These are phyloP conservation scores for Hesperia comma DNA, from an alignment of 2,888 invertebrate species.

Conservation along the genomic window DNA sequence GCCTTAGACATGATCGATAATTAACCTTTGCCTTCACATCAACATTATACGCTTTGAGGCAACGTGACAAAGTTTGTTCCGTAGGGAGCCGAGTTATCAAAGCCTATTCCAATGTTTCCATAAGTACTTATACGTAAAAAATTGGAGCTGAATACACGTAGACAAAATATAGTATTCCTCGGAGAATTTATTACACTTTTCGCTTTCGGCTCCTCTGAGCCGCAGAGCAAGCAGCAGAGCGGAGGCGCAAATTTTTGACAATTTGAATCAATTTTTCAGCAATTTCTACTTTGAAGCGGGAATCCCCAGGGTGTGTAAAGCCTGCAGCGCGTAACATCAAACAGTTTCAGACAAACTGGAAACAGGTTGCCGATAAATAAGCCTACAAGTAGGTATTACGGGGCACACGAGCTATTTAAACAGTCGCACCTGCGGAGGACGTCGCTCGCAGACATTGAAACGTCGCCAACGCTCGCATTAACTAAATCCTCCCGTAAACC, in stretches of 20 bases:
- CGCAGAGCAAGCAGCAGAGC: too few species aligned
- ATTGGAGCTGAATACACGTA: too few species aligned
- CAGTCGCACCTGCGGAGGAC: slow-evolving; percentile 23
- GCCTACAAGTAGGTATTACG: slow-evolving; percentile 11
- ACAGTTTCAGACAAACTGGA: background rate
- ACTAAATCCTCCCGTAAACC: slow-evolving; percentile 42
- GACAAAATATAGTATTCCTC: too few species aligned
- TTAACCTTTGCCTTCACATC: too few species aligned
- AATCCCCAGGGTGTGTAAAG: background rate
- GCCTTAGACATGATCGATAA: too few species aligned
- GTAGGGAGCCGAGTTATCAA: too few species aligned
- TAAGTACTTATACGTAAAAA: too few species aligned
- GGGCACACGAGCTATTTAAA: slow-evolving; percentile 22
- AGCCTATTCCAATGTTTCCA: too few species aligned
- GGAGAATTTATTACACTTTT: too few species aligned
- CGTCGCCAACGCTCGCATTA: slow-evolving; percentile 38
- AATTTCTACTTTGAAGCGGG: slow-evolving; percentile 2
- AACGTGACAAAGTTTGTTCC: too few species aligned
- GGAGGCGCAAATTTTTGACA: background rate
- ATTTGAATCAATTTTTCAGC: slow-evolving; percentile 13
- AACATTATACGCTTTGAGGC: too few species aligned
- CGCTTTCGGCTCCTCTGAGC: too few species aligned
- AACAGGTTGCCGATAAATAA: slow-evolving; percentile 33
- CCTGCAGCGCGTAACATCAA: background rate
- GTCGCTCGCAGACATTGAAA: slow-evolving; percentile 25